A percentile compares a stretch with the other conserved stretches of the same genome.
phyloP scores from a whole-genome alignment of 2,797 vertebrate species.

The Parauchenoglanis punctatus region DNA sequence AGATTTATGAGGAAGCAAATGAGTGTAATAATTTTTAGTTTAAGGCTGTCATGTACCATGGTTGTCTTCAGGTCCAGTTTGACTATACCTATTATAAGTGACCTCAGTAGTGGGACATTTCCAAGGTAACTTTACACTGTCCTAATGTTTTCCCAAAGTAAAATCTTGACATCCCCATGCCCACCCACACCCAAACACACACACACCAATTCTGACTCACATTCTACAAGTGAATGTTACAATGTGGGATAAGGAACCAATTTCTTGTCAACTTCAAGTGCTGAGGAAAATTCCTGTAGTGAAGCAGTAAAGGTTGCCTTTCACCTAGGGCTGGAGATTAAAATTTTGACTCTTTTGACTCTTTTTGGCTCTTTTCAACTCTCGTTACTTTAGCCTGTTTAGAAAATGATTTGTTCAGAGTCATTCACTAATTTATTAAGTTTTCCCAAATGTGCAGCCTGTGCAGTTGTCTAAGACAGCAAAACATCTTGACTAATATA shows the following conservation, averaged over 20 bases:
- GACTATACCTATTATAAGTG: not conserved
- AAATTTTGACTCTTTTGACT: not conserved
- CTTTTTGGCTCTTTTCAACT: too few species aligned
- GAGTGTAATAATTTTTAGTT: not conserved
- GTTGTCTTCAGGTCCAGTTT: not conserved
- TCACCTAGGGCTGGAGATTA: not conserved
- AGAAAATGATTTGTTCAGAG: not conserved
- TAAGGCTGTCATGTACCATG: not conserved
- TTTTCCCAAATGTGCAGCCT: not conserved
- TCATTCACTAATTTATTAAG: not conserved
- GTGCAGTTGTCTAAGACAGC: not conserved
- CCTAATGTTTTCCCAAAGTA: slow-evolving; percentile 27
- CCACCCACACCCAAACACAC: slow-evolving; percentile 7
- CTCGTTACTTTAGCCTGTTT: not conserved
- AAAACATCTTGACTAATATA: not conserved
- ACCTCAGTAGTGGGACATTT: slow-evolving; percentile 37
- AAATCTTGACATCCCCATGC: slow-evolving; percentile 21
- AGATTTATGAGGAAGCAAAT: not conserved
- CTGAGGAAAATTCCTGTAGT: slow-evolving; percentile 11
- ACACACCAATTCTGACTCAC: slow-evolving; percentile 41
- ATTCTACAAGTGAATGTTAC: slow-evolving; percentile 47
- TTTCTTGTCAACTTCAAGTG: slow-evolving; percentile 17
- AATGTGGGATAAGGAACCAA: slow-evolving; percentile 44
- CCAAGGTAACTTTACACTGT: slow-evolving; percentile 47
- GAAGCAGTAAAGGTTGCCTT: not conserved